A percentile compares a stretch with the other conserved stretches of the same genome.
These are phyloP conservation scores for Dryococelus australis DNA, from an alignment of 2,888 invertebrate species.

Conservation along the genomic window DNA sequence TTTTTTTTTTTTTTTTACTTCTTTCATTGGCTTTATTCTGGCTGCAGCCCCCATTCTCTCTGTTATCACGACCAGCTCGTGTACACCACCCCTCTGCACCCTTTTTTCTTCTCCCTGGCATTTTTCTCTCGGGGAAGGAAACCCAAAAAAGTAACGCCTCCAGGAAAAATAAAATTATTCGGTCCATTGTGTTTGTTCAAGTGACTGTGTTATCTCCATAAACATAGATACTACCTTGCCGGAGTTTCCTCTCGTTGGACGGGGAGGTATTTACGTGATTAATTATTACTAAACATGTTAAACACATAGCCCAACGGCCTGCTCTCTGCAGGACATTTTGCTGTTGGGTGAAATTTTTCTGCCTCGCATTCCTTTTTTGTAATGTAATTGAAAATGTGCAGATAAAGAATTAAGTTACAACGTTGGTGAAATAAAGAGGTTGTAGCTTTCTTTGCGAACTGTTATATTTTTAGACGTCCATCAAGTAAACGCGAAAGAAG, in stretches of 20 bases:
- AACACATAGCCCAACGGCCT: neutral
- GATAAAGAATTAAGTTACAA: neutral
- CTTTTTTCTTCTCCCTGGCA: neutral
- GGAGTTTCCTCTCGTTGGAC: neutral
- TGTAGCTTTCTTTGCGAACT: neutral
- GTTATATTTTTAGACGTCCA: no score
- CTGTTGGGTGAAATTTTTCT: neutral
- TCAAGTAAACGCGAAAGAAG: no score
- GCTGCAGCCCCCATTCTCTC: neutral
- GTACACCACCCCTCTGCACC: neutral
- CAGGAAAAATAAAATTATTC: slow-evolving; percentile 16
- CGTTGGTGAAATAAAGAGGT: neutral
- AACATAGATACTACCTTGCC: neutral
- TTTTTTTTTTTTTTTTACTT: slow-evolving; percentile 4
- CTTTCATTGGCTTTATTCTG: slow-evolving; percentile 20
- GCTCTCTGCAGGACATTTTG: neutral
- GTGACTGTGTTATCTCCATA: neutral
- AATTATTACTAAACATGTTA: neutral
- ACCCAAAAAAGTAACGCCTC: neutral
- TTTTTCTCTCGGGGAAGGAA: neutral
- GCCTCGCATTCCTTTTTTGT: neutral
- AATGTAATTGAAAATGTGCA: neutral
- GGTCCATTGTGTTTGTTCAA: neutral
- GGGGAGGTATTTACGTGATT: neutral
- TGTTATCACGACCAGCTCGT: slow-evolving; percentile 10